A percentile compares a stretch with the other conserved stretches of the same genome.
Evolutionary conservation across 2,113 vertebrate genomes (phyloP).

Genomic region (Danionella cerebrum): DNA sequence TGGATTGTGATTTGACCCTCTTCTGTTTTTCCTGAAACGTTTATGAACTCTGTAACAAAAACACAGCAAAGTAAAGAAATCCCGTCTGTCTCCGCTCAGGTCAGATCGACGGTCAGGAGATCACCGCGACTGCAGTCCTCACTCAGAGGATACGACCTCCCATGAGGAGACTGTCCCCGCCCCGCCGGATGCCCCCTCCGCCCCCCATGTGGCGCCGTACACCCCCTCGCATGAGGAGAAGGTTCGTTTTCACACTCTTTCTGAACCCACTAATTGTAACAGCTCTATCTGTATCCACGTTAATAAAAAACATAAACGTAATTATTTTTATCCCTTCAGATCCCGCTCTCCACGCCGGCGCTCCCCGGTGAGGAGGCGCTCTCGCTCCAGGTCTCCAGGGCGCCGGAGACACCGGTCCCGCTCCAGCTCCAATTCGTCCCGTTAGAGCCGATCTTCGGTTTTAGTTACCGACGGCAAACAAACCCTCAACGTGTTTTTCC

Average conservation of each 20-base stretch:
- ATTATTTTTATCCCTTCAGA: conserved; percentile 55
- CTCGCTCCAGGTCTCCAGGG: conserved; percentile 84
- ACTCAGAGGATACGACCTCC: conserved; percentile 72
- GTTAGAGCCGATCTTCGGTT: conserved; percentile 62
- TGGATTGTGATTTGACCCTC: no score
- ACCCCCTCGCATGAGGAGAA: conserved; percentile 88
- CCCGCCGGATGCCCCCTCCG: conserved; percentile 85
- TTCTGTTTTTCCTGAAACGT: no score
- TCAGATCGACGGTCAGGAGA: conserved; percentile 96
- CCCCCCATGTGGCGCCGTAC: conserved; percentile 91
- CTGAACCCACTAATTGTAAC: no score
- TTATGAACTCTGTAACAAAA: no score
- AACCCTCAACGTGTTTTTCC: not conserved
- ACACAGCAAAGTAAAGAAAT: no score
- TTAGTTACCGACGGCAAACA: not conserved
- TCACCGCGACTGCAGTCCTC: conserved; percentile 87
- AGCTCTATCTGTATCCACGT: no score
- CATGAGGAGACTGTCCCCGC: conserved; percentile 77
- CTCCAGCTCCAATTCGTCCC: conserved; percentile 95
- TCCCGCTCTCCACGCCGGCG: conserved; percentile 89
- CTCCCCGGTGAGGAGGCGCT: conserved; percentile 84
- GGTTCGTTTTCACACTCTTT: conserved; percentile 54
- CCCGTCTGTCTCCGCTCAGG: conserved; percentile 55
- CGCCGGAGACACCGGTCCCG: conserved; percentile 91
- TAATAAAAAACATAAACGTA: no score